Evolutionary conservation across 2,888 invertebrate genomes (phyloP).

Genomic region (Neoitamus cyanurus): DNA sequence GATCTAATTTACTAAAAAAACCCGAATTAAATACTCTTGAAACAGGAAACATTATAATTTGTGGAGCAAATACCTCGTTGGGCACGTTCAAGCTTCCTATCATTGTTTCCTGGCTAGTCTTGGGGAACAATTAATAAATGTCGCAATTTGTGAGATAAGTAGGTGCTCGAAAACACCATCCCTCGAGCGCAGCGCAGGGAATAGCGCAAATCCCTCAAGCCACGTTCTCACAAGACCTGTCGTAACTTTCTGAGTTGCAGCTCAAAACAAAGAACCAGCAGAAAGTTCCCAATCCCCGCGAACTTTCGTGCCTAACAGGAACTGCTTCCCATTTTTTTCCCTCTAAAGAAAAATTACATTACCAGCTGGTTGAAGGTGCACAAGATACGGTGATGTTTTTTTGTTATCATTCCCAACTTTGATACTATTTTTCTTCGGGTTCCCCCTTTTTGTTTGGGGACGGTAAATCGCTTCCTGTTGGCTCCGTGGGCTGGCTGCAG

Average conservation of each 20-base stretch:
- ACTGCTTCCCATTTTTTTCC: neutral
- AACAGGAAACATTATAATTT: neutral
- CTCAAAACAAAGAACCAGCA: neutral
- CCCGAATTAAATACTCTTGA: neutral
- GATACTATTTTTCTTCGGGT: neutral
- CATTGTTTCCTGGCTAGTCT: neutral
- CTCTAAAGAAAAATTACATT: neutral
- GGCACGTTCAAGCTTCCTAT: neutral
- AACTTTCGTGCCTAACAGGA: neutral
- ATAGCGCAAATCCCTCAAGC: neutral
- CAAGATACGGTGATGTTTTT: neutral
- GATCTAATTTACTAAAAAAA: too few relatives aligned
- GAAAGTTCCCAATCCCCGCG: neutral
- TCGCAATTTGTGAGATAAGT: neutral
- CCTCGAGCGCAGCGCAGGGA: neutral
- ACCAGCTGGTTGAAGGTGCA: neutral
- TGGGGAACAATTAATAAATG: neutral
- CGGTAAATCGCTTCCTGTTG: neutral
- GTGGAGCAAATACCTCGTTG: neutral
- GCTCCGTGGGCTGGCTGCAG: neutral
- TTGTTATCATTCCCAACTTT: neutral
- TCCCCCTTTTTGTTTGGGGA: neutral
- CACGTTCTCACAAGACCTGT: neutral
- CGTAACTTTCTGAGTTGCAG: neutral
- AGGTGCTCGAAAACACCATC: neutral